Conservation (phyloP, 2,797 vertebrate species). For the Hapalemur alaotrensis region DNA sequence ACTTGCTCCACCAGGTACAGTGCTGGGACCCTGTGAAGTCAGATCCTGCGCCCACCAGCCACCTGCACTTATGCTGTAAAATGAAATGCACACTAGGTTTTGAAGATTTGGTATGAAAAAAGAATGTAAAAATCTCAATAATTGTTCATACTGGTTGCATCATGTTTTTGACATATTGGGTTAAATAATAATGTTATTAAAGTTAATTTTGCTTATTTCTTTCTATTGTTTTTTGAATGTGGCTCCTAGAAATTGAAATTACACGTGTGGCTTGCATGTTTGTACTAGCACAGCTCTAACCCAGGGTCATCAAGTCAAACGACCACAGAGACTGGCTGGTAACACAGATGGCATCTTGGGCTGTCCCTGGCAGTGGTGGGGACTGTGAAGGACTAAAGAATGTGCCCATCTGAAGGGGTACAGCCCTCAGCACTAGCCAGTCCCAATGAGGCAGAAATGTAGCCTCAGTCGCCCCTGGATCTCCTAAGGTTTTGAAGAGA, state of each 20-base stretch:
- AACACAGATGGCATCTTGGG: too few relatives aligned
- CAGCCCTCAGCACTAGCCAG: too few relatives aligned
- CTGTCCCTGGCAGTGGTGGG: background rate
- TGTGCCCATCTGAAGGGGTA: accelerated
- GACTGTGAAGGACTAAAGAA: too few relatives aligned
- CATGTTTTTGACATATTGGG: background rate
- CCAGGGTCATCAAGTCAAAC: background rate
- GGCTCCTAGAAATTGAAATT: background rate
- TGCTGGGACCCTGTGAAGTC: accelerated
- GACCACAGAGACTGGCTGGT: background rate
- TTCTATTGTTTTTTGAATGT: background rate
- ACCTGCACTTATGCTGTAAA: background rate
- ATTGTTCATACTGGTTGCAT: background rate
- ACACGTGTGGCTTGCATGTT: background rate
- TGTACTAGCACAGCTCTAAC: background rate
- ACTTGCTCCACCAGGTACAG: accelerated
- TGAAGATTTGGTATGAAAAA: background rate
- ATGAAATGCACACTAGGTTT: background rate
- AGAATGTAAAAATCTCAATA: background rate
- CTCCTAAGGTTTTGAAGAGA: background rate
- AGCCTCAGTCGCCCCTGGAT: background rate
- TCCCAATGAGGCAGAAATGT: background rate
- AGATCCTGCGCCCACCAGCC: accelerated
- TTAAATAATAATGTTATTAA: background rate
- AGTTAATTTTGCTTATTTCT: background rate